These are phyloP conservation scores for Montifringilla adamsi DNA, from an alignment of 2,113 vertebrate species.

Conservation along the genomic window DNA sequence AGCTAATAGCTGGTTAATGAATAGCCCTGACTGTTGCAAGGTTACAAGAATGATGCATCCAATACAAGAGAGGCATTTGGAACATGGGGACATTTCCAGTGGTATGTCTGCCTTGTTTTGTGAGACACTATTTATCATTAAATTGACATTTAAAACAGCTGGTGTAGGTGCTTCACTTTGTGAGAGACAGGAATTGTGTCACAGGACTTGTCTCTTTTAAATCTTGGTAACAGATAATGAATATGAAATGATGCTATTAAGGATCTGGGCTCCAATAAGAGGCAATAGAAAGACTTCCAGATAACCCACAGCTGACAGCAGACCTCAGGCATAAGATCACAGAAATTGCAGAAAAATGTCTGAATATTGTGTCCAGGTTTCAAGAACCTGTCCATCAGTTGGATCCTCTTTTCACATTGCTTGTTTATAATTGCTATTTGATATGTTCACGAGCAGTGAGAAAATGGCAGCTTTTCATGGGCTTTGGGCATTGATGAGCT, in stretches of 20 bases:
- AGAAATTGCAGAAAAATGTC: background rate
- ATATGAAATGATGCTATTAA: background rate
- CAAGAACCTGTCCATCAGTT: background rate
- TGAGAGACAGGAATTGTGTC: background rate
- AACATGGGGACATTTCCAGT: slow-evolving; percentile 12
- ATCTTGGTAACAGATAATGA: background rate
- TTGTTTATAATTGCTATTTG: background rate
- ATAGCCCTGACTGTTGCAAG: slow-evolving; percentile 9
- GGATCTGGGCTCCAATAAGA: background rate
- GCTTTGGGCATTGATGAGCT: background rate
- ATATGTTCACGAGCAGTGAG: background rate
- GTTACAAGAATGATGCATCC: slow-evolving; percentile 5
- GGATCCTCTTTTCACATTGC: background rate
- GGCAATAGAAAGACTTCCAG: background rate
- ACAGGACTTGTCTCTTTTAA: background rate
- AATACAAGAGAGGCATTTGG: background rate
- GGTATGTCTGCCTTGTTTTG: slow-evolving; percentile 23
- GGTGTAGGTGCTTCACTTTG: background rate
- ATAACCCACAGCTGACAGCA: background rate
- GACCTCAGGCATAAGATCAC: background rate
- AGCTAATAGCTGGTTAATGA: slow-evolving; percentile 38
- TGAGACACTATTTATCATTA: background rate
- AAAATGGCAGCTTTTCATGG: background rate
- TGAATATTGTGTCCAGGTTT: background rate
- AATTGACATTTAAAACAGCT: background rate